Percentiles rank a stretch among this genome's conserved stretches.
phyloP scores from a whole-genome alignment of 2,888 invertebrate genomes.

The Plusia festucae region DNA sequence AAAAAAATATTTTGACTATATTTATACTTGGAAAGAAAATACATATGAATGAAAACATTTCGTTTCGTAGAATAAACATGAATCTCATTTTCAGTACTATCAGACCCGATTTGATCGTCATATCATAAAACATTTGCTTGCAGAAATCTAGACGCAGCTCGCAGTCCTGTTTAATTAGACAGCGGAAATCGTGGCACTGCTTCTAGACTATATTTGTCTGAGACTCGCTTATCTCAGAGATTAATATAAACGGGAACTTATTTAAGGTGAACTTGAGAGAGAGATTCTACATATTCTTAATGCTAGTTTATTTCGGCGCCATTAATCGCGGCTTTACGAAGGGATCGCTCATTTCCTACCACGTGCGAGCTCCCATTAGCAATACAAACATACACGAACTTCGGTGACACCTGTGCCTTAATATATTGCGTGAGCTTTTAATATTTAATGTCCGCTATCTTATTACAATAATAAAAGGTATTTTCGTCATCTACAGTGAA shows the following conservation, averaged over 20 bases:
- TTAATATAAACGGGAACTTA: slow-evolving; percentile 1
- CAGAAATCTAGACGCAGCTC: slow-evolving; percentile 2
- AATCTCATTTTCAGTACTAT: neutral
- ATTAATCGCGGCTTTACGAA: slow-evolving; percentile 62
- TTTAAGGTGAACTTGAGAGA: neutral
- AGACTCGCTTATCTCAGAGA: neutral
- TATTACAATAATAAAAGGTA: slow-evolving; percentile 49
- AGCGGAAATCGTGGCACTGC: neutral
- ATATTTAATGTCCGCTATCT: slow-evolving; percentile 60
- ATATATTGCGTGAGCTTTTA: slow-evolving; percentile 65
- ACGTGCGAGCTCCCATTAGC: slow-evolving; percentile 77
- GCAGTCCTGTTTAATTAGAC: slow-evolving; percentile 4
- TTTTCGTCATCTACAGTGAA: slow-evolving; percentile 9
- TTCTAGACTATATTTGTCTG: neutral
- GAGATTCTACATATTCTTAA: slow-evolving; percentile 13
- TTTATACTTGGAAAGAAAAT: too few relatives aligned
- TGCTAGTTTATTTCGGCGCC: slow-evolving; percentile 41
- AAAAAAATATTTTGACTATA: neutral
- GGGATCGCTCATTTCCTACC: slow-evolving; percentile 74
- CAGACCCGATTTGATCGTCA: neutral
- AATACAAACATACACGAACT: slow-evolving; percentile 79
- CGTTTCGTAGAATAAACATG: neutral
- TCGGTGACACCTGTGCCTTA: slow-evolving; percentile 78
- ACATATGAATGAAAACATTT: too few relatives aligned
- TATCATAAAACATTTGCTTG: neutral